Percentiles rank a stretch among this genome's conserved stretches.
Evolutionary conservation across 2,888 invertebrate species (phyloP).

Genomic region (Platycheirus albimanus): DNA sequence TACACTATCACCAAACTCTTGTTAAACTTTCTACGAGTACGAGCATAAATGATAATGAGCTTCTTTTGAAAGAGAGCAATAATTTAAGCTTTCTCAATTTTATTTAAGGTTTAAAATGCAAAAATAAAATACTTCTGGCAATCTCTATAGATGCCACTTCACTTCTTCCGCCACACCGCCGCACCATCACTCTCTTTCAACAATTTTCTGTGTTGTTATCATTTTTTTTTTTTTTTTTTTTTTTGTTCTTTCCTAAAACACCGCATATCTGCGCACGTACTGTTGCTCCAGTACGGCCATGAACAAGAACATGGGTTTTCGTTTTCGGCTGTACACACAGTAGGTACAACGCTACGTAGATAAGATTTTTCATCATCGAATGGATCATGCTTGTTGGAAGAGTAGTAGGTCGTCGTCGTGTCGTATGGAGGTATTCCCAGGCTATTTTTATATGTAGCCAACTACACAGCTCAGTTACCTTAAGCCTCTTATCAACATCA

Average conservation of each 20-base stretch:
- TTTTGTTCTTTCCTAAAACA: too few species aligned
- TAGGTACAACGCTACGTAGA: conserved; percentile 14
- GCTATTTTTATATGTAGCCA: conserved; percentile 62
- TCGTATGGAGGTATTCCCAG: conserved; percentile 64
- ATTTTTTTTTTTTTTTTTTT: conserved; percentile 44
- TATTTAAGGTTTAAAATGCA: neutral
- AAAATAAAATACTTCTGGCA: neutral
- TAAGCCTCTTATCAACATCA: conserved; percentile 39
- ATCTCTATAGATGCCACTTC: conserved; percentile 42
- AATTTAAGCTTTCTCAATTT: conserved; percentile 17
- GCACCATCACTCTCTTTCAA: neutral
- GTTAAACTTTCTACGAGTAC: too few species aligned
- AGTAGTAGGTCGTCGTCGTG: conserved; percentile 6
- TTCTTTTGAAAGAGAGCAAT: conserved; percentile 3
- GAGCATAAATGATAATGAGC: neutral
- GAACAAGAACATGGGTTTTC: conserved; percentile 31
- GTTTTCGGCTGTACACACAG: neutral
- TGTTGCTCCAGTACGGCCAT: conserved; percentile 61
- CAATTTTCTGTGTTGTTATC: conserved; percentile 27
- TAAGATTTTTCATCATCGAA: conserved; percentile 18
- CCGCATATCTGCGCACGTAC: conserved; percentile 69
- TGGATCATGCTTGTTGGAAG: conserved; percentile 18
- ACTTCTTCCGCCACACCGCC: conserved; percentile 23
- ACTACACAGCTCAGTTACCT: conserved; percentile 46
- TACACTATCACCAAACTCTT: too few species aligned